phyloP scores from a whole-genome alignment of 2,113 vertebrate species.

The Hiodon alosoides region DNA sequence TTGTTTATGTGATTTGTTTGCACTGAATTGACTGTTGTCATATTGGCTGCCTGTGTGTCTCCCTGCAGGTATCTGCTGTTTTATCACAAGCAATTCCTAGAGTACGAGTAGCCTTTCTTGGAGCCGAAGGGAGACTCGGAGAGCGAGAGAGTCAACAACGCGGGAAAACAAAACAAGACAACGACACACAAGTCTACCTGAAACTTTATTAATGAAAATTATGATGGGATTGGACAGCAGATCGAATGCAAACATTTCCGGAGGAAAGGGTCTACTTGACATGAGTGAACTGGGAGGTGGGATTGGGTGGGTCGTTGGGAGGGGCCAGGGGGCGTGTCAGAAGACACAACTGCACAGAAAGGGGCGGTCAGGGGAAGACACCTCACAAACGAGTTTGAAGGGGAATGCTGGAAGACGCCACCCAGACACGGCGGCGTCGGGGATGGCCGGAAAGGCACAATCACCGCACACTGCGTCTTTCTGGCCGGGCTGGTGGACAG shows the following conservation, averaged over 20 bases:
- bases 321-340: conserved; percentile 50
- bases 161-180: conserved; percentile 14
- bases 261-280: conserved; percentile 23
- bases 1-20: no score
- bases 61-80: conserved; percentile 72
- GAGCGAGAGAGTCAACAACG: neutral
- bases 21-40: neutral
- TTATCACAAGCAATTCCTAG: conserved; percentile 88
- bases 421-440: no score
- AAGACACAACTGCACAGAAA: conserved; percentile 55
- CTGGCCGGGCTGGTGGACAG: neutral
- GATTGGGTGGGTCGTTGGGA: conserved; percentile 46
- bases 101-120: conserved; percentile 72
- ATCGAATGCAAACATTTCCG: conserved; percentile 21
- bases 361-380: conserved; percentile 43
- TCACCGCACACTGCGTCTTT: conserved; percentile 6
- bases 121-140: conserved; percentile 44
- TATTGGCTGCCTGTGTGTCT: neutral
- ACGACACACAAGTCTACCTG: conserved; percentile 61
- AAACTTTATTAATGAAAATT: conserved; percentile 29
- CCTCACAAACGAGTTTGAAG: conserved; percentile 48
- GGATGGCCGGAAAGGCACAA: conserved; percentile 34
- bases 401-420: conserved; percentile 13
- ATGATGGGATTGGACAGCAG: conserved; percentile 35
- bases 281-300: conserved; percentile 64